phyloP scores from a whole-genome alignment of 2,113 vertebrate genomes.

The western clawed frog (Xenopus tropicalis) region UCB_Xtro_10.0 CM004448.2:94402001-94402500 shows the following conservation, averaged over 20 bases:
- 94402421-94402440: no score
- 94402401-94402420: no score
- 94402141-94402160: slow-evolving; percentile 13
- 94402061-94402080: slow-evolving; percentile 11
- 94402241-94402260: not conserved
- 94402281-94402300: no score
- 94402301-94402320: no score
- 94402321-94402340: no score
- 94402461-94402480: no score
- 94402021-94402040: slow-evolving; percentile 2
- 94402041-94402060: slow-evolving; percentile 10
- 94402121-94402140: not conserved
- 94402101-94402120: not conserved
- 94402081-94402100: not conserved
- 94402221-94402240: not conserved
- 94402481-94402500: no score
- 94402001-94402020: slow-evolving; percentile 7
- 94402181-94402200: not conserved
- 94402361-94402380: no score
- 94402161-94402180: slow-evolving; percentile 8
- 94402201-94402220: not conserved
- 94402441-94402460: no score
- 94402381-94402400: no score
- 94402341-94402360: no score
- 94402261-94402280: not conserved